Base-by-base conservation (phyloP, 2,113 vertebrate genomes). In the Heteronetta atricapilla region DNA sequence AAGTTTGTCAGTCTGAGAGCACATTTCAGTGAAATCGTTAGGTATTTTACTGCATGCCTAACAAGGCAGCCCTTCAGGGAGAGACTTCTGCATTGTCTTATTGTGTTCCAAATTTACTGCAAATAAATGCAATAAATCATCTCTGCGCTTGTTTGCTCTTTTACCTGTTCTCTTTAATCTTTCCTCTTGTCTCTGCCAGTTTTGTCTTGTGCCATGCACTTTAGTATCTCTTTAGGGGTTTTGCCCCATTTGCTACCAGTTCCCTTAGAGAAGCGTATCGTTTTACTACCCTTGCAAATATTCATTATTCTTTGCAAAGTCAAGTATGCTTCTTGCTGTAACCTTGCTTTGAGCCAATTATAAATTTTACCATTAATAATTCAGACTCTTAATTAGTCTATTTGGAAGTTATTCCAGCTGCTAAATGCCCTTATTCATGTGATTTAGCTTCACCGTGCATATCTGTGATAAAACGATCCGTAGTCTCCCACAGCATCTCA, bases 391-490 rank as follows among this genome's bases (percentile, higher is more conserved):
- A 93, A 85, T 96, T 94, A 96, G 86, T 86, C 83, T 90, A 87
- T 82, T 92, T 86, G 83, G 48, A 94, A 95, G 94, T 95, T 85
- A 94, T 94, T 96, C 88, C 90, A 94, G 81, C 75, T 93, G 85
- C 69, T 96, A 92, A 93, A 93, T 89, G 77, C 63, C 88, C 74
- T 90, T 91, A 62, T 82, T 88, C 82, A 3, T 90, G 83, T 76
- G 88, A 80, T 90, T 86, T 81, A 90, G 20, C 75, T 88, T 96
- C 42, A 46, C 28, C 55, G n/a, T 44, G 59, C 52, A 75, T 68
- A 66, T 87, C 59, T 76, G 34, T 69, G 89, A 88, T 52, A 76
- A 68, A 92, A 82, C 33, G 26, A 62, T 66, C 88, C 23, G 18
- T 40, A 83, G 80, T 55, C 74, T 93, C 74, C 58, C 28, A 38